Base-by-base conservation (phyloP, 1,140 invertebrate genomes). In the Rhagoletis pomonella region DNA sequence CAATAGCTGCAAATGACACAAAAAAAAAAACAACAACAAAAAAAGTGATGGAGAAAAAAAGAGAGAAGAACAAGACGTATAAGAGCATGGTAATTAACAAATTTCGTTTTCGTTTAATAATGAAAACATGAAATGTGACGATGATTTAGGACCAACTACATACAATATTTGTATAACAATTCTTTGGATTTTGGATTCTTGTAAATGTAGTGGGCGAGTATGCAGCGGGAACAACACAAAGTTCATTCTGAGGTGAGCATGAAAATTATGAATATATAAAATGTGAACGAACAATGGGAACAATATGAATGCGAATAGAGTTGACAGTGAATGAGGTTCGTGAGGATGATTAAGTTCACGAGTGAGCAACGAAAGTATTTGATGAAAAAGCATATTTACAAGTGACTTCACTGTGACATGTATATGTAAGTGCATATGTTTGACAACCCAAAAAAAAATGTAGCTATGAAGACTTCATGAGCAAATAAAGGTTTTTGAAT, bases 1-100 rank as follows among this genome's bases (percentile, higher is more conserved):
- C 94, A 98, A 97, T 97, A 97, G 97, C 98, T 99, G 97, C 29
- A 94, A 98, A 89, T 90, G 88, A 91, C 89, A 91, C 29, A 29
- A 29, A 29, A 29, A 29, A 29, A 88, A 88, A 90, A 88, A 88
- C 87, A 89, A 89, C 73, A 89, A 50, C 85, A 84, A 88, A 29
- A 29, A 81, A 58, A 88, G 84, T 69, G 84, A 87, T 64, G 88
- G 88, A 88, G 81, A 87, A 89, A 89, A 58, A 89, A 85, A 29
- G 88, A 90, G 88, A 88, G 89, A 86, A 88, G 88, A 89, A 90
- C 87, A 88, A 67, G 86, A 89, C 86, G 89, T 60, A 90, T 86
- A 87, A 87, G 58, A 85, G 44, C 19, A 87, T 81, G 73, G 47
- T 55, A 81, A 19, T 81, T 55, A 77, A 77, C 73, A 73, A 47